phyloP scores from a whole-genome alignment of 2,888 invertebrate genomes.

The Acrobasis repandana region DNA sequence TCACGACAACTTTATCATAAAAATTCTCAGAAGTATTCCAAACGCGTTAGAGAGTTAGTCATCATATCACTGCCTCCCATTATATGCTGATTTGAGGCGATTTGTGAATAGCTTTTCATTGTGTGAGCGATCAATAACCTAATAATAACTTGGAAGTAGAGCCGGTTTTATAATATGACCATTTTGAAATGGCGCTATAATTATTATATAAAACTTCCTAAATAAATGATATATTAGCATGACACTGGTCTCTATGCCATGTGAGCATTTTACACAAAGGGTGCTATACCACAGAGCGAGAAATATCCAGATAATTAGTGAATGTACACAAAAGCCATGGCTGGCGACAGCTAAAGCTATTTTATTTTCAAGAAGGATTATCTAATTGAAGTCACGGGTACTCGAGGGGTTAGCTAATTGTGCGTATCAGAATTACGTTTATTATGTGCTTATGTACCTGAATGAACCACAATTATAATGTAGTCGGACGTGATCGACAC shows the following conservation, averaged over 20 bases:
- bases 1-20: constrained; percentile 51
- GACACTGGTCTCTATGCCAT: background rate
- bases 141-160: constrained; percentile 17
- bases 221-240: background rate
- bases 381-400: constrained; percentile 8
- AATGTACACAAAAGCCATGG: background rate
- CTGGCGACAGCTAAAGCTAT: background rate
- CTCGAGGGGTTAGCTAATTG: constrained; percentile 9
- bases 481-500: constrained; percentile 48
- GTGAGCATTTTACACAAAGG: background rate
- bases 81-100: constrained; percentile 7
- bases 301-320: too few relatives aligned
- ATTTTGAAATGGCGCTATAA: constrained; percentile 6
- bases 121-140: constrained; percentile 21
- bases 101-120: constrained; percentile 18
- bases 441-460: constrained; percentile 9
- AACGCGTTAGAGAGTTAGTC: constrained; percentile 7
- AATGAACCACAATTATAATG: constrained; percentile 36
- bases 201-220: background rate
- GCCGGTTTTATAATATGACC: constrained; percentile 3
- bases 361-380: background rate
- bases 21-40: constrained; percentile 22
- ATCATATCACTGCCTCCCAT: constrained; percentile 12
- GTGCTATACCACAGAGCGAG: too few relatives aligned
- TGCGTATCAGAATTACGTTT: constrained; percentile 10